Conservation (phyloP, 2,888 invertebrate genomes). For the Tetropium fuscum region DNA sequence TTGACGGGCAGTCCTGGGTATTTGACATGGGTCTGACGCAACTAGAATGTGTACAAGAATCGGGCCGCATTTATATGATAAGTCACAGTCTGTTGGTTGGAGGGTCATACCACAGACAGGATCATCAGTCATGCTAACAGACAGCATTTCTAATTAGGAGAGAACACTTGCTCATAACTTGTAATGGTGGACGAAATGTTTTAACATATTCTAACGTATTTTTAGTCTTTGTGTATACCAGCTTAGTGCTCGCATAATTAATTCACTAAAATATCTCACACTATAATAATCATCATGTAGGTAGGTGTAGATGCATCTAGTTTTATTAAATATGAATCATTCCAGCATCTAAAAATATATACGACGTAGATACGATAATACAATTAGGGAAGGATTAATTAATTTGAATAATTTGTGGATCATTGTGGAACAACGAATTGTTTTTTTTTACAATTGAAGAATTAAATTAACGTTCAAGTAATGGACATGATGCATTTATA, state of each 20-base stretch:
- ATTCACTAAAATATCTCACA: constrained; percentile 14
- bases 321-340: constrained; percentile 5
- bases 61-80: constrained; percentile 50
- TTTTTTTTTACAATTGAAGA: no score
- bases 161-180: constrained; percentile 52
- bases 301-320: neutral
- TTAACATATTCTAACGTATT: constrained; percentile 25
- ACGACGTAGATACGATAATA: neutral
- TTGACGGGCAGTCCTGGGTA: constrained; percentile 60
- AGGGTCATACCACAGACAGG: constrained; percentile 46
- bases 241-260: constrained; percentile 11
- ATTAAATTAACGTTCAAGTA: no score
- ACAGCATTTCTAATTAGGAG: constrained; percentile 65
- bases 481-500: no score
- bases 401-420: neutral
- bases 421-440: neutral
- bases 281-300: neutral
- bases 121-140: constrained; percentile 62
- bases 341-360: constrained; percentile 11
- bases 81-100: constrained; percentile 51
- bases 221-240: constrained; percentile 9
- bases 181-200: constrained; percentile 43
- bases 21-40: constrained; percentile 66
- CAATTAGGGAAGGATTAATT: constrained; percentile 14
- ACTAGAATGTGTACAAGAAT: constrained; percentile 53